Conservation (phyloP, 2,797 vertebrate species). For the Allobates femoralis region DNA sequence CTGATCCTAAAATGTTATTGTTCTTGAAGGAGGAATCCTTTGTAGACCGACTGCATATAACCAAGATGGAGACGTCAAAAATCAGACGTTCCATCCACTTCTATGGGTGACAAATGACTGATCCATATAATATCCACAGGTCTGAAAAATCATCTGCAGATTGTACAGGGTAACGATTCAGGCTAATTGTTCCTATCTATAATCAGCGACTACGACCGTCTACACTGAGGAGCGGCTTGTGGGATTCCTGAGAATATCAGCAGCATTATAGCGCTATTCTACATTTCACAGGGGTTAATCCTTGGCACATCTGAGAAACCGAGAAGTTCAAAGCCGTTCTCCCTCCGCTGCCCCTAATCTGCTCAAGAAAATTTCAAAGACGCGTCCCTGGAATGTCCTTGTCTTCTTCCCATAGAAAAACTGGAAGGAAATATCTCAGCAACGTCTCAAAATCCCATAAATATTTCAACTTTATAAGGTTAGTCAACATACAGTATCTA, state of each 20-base stretch:
- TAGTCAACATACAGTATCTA: background rate
- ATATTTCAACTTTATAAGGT: background rate
- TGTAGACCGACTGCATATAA: too few relatives aligned
- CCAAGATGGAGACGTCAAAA: too few relatives aligned
- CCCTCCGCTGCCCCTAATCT: background rate
- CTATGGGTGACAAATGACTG: background rate
- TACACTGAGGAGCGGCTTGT: background rate
- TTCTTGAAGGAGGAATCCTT: too few relatives aligned
- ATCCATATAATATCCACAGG: background rate
- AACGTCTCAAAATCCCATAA: background rate
- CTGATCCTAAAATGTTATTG: too few relatives aligned
- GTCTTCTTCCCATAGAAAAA: background rate
- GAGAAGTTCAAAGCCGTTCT: background rate
- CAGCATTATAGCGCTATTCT: background rate
- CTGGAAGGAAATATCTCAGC: background rate
- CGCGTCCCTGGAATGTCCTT: slow-evolving; percentile 12
- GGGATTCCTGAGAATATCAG: background rate
- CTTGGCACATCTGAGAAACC: background rate
- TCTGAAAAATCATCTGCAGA: background rate
- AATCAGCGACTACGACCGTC: background rate
- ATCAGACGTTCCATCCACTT: too few relatives aligned
- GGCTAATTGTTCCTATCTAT: background rate
- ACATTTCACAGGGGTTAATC: slow-evolving; percentile 2
- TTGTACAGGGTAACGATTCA: background rate
- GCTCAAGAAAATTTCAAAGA: background rate